Base-by-base conservation (phyloP, 2,797 vertebrate genomes). In the Enoplosus armatus region DNA sequence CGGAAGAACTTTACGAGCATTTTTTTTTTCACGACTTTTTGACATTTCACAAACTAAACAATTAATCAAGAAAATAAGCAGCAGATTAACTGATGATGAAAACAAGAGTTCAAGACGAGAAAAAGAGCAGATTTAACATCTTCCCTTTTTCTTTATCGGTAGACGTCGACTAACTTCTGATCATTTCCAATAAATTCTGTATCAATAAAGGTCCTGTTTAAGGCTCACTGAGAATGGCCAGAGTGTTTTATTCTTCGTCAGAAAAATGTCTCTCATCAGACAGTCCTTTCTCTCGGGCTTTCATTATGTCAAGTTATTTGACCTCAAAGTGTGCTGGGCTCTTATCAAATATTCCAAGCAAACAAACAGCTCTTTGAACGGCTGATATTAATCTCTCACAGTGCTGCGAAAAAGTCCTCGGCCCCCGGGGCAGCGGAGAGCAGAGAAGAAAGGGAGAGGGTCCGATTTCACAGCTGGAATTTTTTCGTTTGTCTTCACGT, bases 341-440 rank as follows among this genome's bases (percentile, higher is more conserved):
- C 87, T 90, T 90, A 90, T 91, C 85, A 77, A 92, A 91, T 88
- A 89, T 90, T 88, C 75, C 31, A 22, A 89, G 88, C 87, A 91
- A 92, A 92, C 90, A 93, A 92, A 79, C 88, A 87, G 82, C 82
- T 87, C 90, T 91, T 89, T 92, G 89, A 92, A 80, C 48, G 55
- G 72, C 65, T 69, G 90, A 91, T 92, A 92, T 91, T 76, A 85
- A 92, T 92, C 91, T 90, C 78, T 62, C 59, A 0, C 79, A 65
- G 85, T 1, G 70, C 89, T 56, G 79, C 2, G 71, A 78, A 84
- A 82, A 79, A 65, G 77, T 71, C 85, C 63, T 84, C n/a, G 11
- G 85, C 89, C 87, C 87, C 74, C 33, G 8, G 84, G 87, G 80
- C 80, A 66, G 75, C n/a, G 9, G 64, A 41, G 71, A 79, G 75